Conservation (phyloP, 2,113 vertebrate genomes). For the Myotis davidii region DNA sequence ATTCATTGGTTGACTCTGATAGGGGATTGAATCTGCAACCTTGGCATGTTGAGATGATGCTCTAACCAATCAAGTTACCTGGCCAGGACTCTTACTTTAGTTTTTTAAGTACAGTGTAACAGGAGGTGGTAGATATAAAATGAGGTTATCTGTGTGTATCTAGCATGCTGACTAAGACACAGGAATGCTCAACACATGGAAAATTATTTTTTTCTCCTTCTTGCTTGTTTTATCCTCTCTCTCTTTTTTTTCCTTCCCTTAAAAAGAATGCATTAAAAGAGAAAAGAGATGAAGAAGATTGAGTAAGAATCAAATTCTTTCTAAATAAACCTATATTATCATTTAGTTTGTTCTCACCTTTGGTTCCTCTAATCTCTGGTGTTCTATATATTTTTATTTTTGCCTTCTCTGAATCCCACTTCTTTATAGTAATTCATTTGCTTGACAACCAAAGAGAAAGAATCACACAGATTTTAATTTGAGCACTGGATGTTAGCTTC, state of each 20-base stretch:
- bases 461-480: slow-evolving; percentile 5
- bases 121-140: not conserved
- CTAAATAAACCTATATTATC: not conserved
- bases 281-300: not conserved
- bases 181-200: not conserved
- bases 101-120: not conserved
- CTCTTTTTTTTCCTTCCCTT: not conserved
- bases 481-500: not conserved
- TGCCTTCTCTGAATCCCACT: not conserved
- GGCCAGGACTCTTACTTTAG: not conserved
- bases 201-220: not conserved
- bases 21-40: not conserved
- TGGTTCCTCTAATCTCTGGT: not conserved
- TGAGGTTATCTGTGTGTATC: not conserved
- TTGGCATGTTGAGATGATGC: not conserved
- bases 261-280: not conserved
- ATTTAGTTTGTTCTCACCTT: not conserved
- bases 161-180: not conserved
- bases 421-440: not conserved
- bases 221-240: not conserved
- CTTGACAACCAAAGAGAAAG: not conserved
- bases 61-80: not conserved
- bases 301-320: not conserved
- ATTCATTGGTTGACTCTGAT: not conserved
- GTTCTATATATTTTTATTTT: not conserved